These are phyloP conservation scores for Polydrusus pterygomalis DNA, from an alignment of 2,888 invertebrate genomes.

Conservation along the genomic window DNA sequence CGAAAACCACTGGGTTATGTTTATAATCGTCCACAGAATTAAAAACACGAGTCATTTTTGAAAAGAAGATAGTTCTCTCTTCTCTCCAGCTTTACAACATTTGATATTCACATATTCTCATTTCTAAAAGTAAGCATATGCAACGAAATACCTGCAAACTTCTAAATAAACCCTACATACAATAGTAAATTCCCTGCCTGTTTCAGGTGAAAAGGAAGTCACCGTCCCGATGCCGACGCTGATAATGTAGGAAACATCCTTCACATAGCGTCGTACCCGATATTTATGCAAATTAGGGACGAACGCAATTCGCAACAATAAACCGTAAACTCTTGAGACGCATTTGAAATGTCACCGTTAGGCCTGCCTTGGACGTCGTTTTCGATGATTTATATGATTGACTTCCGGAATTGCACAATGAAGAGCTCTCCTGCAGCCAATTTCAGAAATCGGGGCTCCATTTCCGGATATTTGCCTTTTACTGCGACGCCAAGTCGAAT, in stretches of 20 bases:
- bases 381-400: constrained; percentile 52
- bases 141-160: neutral
- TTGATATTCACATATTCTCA: no score
- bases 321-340: constrained; percentile 39
- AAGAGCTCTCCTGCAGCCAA: constrained; percentile 35
- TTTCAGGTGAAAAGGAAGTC: constrained; percentile 20
- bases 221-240: constrained; percentile 19
- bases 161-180: neutral
- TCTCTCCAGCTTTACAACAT: no score
- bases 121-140: no score
- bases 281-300: constrained; percentile 47
- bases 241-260: constrained; percentile 45
- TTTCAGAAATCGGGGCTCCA: constrained; percentile 41
- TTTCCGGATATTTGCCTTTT: constrained; percentile 48
- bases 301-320: constrained; percentile 42
- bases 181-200: neutral
- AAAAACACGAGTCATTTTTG: no score
- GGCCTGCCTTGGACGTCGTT: constrained; percentile 47
- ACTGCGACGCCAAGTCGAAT: constrained; percentile 31
- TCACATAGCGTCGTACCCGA: constrained; percentile 27
- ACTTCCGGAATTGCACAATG: constrained; percentile 47
- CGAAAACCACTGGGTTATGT: no score
- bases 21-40: no score
- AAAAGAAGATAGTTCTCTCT: no score
- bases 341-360: constrained; percentile 29